Conservation (phyloP, 2,113 vertebrate species). For the Capreolus pygargus region DNA sequence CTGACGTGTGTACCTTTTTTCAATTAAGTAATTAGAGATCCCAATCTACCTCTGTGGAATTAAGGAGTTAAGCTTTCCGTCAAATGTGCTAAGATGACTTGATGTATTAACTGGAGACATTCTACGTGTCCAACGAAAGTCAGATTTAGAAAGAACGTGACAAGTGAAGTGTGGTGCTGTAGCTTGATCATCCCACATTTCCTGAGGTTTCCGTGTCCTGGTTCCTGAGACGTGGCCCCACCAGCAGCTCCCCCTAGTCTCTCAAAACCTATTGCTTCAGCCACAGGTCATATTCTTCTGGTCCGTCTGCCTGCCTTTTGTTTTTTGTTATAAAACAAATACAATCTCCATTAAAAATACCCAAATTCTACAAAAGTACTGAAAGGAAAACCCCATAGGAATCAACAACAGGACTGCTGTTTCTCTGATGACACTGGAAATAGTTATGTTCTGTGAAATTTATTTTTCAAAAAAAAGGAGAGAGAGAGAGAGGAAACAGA, state of each 20-base stretch:
- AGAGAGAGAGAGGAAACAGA: not conserved
- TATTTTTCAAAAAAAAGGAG: not conserved
- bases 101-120: not conserved
- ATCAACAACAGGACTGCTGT: not conserved
- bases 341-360: not conserved
- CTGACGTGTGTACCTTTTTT: slow-evolving; percentile 33
- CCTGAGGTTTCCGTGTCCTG: rapidly evolving
- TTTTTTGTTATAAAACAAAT: not conserved
- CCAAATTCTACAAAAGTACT: not conserved
- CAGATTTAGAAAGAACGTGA: not conserved
- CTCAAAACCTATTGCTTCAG: not conserved
- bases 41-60: slow-evolving; percentile 5
- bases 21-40: slow-evolving; percentile 62
- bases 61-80: slow-evolving; percentile 13
- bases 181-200: rapidly evolving
- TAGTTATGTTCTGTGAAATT: not conserved
- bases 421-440: slow-evolving; percentile 1
- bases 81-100: not conserved
- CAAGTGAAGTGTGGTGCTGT: not conserved
- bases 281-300: not conserved
- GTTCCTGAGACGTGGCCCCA: not conserved
- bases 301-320: not conserved
- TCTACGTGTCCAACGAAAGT: not conserved
- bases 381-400: not conserved
- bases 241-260: not conserved